Evolutionary conservation across 2,888 invertebrate species (phyloP), one percentile per base, ranked within the genome.

Genomic region (Hofmannophila pseudospretella): DNA sequence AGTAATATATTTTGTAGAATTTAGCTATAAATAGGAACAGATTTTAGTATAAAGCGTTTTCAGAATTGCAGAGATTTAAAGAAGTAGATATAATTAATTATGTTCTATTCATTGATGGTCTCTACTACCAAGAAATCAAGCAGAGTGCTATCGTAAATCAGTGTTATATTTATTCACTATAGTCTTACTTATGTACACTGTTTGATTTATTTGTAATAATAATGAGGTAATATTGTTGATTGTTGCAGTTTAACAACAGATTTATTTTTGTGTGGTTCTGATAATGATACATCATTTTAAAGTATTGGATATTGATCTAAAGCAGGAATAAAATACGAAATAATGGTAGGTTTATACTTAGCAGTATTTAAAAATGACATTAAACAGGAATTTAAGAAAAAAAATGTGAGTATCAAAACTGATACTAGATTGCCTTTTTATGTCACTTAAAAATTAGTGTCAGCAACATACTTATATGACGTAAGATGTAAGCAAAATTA

Each of bases 1-100:
- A 86, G 79, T 81, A 85, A 86, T 85, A 86, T 85, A 85, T 85
- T 85, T 86, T 84, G 82, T 86, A 85, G 82, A 74, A 55, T 73
- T 69, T 81, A 81, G 76, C 62, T 60, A 56, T 75, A 69, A 69
- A 67, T 75, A 79, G 79, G 76, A 61, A 62, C 55, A 69, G 70
- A 72, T 80, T 68, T 72, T 73, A 72, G 64, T 70, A 70, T 75
- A 66, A 70, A 61, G 64, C 70, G 72, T 77, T 79, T 81, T 69
- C 67, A 74, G 67, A 73, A 67, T 66, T 71, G 67, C 69, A 78
- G 67, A 77, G 67, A 65, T 78, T 78, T 77, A 78, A 72, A 67
- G 61, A 72, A 54, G 57, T 72, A 77, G 69, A 64, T 67, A 55
- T 65, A 67, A 65, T 68, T 71, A 72, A 67, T 74, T 63, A 54